Base-by-base conservation (phyloP, 2,797 vertebrate species). In the Avahi laniger region DNA sequence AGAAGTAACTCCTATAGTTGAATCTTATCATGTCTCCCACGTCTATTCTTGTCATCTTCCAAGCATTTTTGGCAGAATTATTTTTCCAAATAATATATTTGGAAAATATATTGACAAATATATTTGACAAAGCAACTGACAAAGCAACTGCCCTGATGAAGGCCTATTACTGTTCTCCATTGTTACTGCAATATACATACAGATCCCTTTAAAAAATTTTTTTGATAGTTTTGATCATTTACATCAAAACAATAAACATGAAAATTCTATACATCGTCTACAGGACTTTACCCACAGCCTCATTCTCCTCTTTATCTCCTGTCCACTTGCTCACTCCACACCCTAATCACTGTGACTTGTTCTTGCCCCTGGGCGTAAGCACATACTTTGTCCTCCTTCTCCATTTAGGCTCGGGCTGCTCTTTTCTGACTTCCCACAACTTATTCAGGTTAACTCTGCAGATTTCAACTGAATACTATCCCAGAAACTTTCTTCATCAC, bases 121-220 rank as follows among this genome's bases (percentile, higher is more conserved):
- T n/a, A n/a, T 20, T 1, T 70, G 79, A 81, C 20, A 54, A 6
- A 1, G 1, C 33, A 80, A 46, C 12, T 43, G 43, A 41, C 41
- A 41, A 41, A 41, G 41, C 41, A 41, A 41, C 41, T 52, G 11
- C 5, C 81, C 5, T 33, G 17, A 73, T 61, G 35, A 61, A 50
- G 43, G 28, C 1, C 63, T 35, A 0, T 9, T 12, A 41, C 15
- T 30, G 13, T 6, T 24, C 4, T 10, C 8, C 26, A 17, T 2
- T 50, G 43, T 33, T 59, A 35, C 0, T 67, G 2, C 5, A 85
- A 38, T 12, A 50, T 76, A 69, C 1, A 8, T 67, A 11, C 52
- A 57, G 9, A 50, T 24, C 3, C 33, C 48, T 50, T 33, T 33
- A 20, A 61, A 61, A 30, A 30, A 2, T 1, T 30, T 30, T 75